Evolutionary conservation across 2,113 vertebrate species (phyloP).

Genomic region (Equus quagga): DNA sequence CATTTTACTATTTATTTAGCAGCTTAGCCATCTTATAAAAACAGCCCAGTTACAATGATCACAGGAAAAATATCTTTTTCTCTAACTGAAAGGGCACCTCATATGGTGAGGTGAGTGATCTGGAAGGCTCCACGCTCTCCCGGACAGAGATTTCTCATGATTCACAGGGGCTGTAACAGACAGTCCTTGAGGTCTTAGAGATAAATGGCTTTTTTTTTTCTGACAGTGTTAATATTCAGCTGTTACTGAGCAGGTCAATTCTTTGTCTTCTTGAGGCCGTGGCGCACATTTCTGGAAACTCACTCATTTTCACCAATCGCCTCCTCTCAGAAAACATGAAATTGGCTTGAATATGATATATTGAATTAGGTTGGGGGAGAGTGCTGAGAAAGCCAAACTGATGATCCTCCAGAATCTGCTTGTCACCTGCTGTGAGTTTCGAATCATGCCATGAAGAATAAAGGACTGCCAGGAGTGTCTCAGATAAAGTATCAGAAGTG

Average conservation of each 20-base stretch:
- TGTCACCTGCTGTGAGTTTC: constrained; percentile 59
- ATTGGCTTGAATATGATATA: not conserved
- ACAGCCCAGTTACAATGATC: not conserved
- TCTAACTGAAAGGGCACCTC: not conserved
- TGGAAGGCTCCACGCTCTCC: not conserved
- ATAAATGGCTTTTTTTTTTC: not conserved
- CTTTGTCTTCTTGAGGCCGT: not conserved
- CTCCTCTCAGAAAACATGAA: not conserved
- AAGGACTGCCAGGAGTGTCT: constrained; percentile 57
- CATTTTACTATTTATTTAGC: constrained; percentile 27
- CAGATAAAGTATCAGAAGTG: constrained; percentile 16
- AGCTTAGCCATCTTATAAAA: not conserved
- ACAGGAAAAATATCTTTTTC: not conserved
- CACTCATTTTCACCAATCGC: not conserved
- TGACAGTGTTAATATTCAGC: not conserved
- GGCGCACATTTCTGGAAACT: not conserved
- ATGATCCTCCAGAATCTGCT: constrained; percentile 52
- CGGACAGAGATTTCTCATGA: not conserved
- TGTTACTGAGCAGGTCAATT: not conserved
- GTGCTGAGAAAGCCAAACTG: constrained; percentile 43
- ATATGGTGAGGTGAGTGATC: not conserved
- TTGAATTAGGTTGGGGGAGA: constrained; percentile 50
- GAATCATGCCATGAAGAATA: constrained; percentile 19
- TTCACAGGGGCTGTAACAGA: not conserved
- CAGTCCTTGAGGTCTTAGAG: not conserved